Evolutionary conservation across 35 echinoderm and acorn worm genomes (phyloP).

Genomic region (Ophiothrix spiculata): DNA sequence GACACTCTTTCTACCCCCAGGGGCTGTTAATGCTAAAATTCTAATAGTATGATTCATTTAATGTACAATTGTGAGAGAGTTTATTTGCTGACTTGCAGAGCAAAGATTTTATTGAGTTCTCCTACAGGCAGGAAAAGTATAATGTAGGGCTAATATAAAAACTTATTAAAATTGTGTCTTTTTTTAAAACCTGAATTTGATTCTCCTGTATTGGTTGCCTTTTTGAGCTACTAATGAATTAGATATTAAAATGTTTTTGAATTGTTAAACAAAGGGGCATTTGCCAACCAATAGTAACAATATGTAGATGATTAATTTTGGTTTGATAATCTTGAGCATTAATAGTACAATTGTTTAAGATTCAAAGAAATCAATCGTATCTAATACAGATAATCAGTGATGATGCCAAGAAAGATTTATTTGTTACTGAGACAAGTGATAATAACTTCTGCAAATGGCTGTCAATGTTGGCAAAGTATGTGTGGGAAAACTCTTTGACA

Average conservation of each 20-base stretch:
- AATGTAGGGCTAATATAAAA: no score
- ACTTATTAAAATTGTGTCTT: no score
- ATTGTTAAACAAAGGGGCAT: not conserved
- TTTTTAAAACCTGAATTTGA: no score
- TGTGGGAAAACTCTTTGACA: not conserved
- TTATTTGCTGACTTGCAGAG: conserved; percentile 11
- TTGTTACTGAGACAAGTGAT: not conserved
- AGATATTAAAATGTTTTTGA: not conserved
- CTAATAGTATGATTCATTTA: not conserved
- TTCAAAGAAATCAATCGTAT: no score
- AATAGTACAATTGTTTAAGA: no score
- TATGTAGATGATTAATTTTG: not conserved
- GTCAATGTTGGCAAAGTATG: not conserved
- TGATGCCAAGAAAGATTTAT: not conserved
- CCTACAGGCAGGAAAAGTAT: no score
- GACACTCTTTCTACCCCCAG: not conserved
- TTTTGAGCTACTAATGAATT: not conserved
- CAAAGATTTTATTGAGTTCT: no score
- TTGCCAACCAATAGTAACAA: not conserved
- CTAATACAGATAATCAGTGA: no score
- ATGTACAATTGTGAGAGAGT: conserved; percentile 8
- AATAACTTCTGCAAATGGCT: not conserved
- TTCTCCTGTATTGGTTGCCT: no score
- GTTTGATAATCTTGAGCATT: no score
- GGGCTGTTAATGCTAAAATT: not conserved